Conservation (phyloP, 2,888 invertebrate genomes). For the Aspidiotus destructor region DNA sequence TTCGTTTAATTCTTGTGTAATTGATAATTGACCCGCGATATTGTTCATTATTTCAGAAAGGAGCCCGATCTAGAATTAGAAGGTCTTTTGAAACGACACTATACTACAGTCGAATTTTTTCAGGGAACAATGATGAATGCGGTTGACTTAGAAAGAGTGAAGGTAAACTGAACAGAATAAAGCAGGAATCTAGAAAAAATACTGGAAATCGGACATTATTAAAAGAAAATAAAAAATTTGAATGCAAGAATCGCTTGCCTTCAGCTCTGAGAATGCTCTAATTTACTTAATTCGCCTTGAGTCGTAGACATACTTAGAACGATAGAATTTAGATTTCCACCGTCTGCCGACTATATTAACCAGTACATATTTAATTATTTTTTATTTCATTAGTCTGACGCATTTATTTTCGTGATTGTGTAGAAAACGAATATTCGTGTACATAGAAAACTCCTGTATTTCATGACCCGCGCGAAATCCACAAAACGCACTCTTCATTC, state of each 20-base stretch:
- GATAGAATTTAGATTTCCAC: too few species aligned
- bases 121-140: conserved; percentile 99
- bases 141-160: conserved; percentile 99
- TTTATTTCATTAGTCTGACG: too few species aligned
- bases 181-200: conserved; percentile 10
- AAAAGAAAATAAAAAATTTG: neutral
- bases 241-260: conserved; percentile 6
- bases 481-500: too few species aligned
- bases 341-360: too few species aligned
- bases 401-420: too few species aligned
- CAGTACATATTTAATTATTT: too few species aligned
- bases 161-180: conserved; percentile 57
- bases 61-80: conserved; percentile 99
- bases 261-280: conserved; percentile 11
- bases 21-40: conserved; percentile 13
- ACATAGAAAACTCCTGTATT: too few species aligned
- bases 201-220: neutral
- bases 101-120: conserved; percentile 99
- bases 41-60: conserved; percentile 64
- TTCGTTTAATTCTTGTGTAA: conserved; percentile 6
- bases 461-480: too few species aligned
- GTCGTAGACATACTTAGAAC: too few species aligned
- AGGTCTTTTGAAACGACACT: conserved; percentile 99
- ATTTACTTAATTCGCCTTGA: too few species aligned
- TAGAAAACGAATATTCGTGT: too few species aligned